Evolutionary conservation across 2,113 vertebrate genomes (phyloP).

Genomic region (Alligator sinensis): DNA sequence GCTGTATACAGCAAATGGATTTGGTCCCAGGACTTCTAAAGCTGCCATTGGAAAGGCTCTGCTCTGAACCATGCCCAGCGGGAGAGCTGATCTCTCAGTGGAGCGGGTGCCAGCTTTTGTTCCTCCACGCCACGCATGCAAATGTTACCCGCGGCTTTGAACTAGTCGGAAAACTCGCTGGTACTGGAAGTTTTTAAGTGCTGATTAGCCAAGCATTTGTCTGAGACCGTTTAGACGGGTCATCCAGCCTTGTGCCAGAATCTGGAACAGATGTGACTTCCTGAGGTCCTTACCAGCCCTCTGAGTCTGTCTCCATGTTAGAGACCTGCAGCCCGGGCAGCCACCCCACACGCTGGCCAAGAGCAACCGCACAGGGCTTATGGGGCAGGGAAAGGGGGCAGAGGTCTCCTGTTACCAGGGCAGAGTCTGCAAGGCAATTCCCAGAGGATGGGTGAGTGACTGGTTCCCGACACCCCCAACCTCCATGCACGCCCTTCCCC

Average conservation of each 20-base stretch:
- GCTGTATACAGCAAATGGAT: background rate
- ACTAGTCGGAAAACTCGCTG: background rate
- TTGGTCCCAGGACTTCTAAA: background rate
- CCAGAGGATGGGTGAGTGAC: background rate
- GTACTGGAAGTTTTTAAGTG: too few species aligned
- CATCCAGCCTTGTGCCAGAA: too few species aligned
- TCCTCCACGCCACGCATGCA: background rate
- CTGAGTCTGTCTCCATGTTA: background rate
- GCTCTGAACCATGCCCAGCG: background rate
- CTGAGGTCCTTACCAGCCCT: too few species aligned
- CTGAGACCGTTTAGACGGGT: too few species aligned
- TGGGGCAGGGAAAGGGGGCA: background rate
- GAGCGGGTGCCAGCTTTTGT: background rate
- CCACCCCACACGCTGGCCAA: background rate
- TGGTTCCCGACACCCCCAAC: background rate
- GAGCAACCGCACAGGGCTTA: background rate
- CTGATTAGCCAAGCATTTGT: too few species aligned
- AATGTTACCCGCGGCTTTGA: background rate
- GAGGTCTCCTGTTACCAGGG: background rate
- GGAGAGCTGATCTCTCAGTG: background rate
- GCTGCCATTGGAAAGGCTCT: background rate
- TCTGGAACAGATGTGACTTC: too few species aligned
- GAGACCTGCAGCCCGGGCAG: background rate
- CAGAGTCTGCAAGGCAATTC: background rate
- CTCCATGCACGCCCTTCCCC: background rate